These are phyloP conservation scores for Parthenolecanium corni DNA, from an alignment of 2,888 invertebrate genomes.

Conservation along the genomic window DNA sequence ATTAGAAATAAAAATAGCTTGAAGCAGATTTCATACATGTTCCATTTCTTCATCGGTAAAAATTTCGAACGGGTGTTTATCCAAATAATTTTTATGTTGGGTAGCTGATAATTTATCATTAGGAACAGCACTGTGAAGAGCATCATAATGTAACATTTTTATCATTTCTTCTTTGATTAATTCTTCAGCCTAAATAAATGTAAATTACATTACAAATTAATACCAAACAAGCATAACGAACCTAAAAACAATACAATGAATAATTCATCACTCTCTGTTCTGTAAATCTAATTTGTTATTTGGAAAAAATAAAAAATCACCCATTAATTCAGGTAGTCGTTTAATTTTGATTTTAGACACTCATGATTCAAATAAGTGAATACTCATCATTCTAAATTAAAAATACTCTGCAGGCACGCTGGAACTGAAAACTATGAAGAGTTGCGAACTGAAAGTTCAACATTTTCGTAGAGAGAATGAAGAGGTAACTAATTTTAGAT, in stretches of 20 bases:
- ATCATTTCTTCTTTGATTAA: slow-evolving; percentile 93
- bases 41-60: slow-evolving; percentile 55
- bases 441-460: too few species aligned
- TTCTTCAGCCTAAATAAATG: slow-evolving; percentile 65
- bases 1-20: not conserved
- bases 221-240: not conserved
- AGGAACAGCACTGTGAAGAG: slow-evolving; percentile 58
- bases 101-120: slow-evolving; percentile 40
- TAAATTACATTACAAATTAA: slow-evolving; percentile 14
- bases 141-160: slow-evolving; percentile 85
- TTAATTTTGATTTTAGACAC: too few species aligned
- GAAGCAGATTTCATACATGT: slow-evolving; percentile 36
- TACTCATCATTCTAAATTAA: too few species aligned
- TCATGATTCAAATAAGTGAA: too few species aligned
- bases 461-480: too few species aligned
- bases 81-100: slow-evolving; percentile 68
- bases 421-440: too few species aligned
- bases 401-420: too few species aligned
- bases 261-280: too few species aligned
- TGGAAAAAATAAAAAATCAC: not conserved
- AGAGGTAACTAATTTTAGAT: too few species aligned
- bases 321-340: too few species aligned
- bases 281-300: too few species aligned
- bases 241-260: not conserved
- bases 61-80: slow-evolving; percentile 72